A percentile compares a stretch with the other conserved stretches of the same genome.
These are phyloP conservation scores for Heliconius charithonia DNA, from an alignment of 2,888 invertebrate genomes.

Conservation along the genomic window DNA sequence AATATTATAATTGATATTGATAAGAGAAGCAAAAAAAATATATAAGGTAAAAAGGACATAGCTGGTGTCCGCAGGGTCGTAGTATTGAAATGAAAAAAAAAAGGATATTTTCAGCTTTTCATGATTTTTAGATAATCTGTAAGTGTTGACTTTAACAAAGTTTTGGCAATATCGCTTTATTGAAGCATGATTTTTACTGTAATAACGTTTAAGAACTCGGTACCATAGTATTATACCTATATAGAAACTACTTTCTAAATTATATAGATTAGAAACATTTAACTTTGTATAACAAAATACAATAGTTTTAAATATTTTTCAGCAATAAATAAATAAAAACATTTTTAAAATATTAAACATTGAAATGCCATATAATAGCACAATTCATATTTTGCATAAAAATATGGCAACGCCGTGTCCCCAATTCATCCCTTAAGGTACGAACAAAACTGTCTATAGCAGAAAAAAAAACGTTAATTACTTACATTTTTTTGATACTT, in stretches of 20 bases:
- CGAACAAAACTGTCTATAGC: constrained; percentile 15
- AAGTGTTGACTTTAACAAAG: too few species aligned
- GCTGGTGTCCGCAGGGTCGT: too few species aligned
- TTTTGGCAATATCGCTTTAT: too few species aligned
- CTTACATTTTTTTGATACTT: constrained; percentile 19
- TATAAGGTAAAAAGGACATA: too few species aligned
- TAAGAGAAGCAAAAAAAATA: too few species aligned
- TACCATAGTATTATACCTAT: neutral
- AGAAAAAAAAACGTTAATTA: constrained; percentile 15
- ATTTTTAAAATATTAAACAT: too few species aligned
- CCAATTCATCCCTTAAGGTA: neutral
- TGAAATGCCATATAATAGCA: neutral
- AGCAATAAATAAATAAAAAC: too few species aligned
- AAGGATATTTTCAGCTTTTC: neutral
- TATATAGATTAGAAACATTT: neutral
- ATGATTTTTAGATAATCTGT: neutral
- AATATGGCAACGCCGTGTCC: neutral
- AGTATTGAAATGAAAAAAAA: too few species aligned
- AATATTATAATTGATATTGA: too few species aligned
- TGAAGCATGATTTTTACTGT: too few species aligned
- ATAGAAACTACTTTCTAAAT: neutral
- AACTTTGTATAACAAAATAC: too few species aligned
- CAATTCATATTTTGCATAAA: neutral
- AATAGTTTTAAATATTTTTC: too few species aligned
- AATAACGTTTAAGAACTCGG: neutral